Evolutionary conservation across 2,113 vertebrate species (phyloP).

Genomic region (Hippocampus barbouri): DNA sequence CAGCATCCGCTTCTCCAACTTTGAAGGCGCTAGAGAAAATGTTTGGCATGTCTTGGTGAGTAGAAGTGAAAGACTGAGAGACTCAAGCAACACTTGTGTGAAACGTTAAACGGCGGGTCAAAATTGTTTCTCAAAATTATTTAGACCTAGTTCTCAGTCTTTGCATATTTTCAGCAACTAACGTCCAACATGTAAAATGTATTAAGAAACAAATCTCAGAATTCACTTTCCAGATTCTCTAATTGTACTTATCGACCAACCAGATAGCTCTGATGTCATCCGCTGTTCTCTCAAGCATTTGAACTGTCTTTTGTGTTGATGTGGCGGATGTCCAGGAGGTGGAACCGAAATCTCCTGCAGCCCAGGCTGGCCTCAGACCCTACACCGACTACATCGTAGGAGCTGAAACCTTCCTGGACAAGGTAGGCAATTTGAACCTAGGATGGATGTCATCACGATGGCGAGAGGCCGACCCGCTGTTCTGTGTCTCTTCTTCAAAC

Average conservation of each 20-base stretch:
- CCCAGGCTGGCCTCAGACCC: slow-evolving; percentile 85
- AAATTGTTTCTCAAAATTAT: too few relatives aligned
- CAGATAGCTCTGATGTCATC: too few relatives aligned
- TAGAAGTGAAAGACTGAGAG: slow-evolving; percentile 4
- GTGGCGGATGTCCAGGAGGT: slow-evolving; percentile 81
- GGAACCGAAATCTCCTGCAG: slow-evolving; percentile 90
- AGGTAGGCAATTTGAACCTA: slow-evolving; percentile 58
- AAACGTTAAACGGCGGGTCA: too few relatives aligned
- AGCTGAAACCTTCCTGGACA: slow-evolving; percentile 87
- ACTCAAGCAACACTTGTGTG: too few relatives aligned
- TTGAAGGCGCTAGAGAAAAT: slow-evolving; percentile 92
- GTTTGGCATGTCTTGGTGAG: slow-evolving; percentile 97
- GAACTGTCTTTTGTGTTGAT: not conserved
- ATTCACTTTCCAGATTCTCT: too few relatives aligned
- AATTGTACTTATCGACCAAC: too few relatives aligned
- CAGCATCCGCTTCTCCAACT: slow-evolving; percentile 97
- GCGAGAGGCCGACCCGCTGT: not conserved
- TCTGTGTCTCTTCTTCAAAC: slow-evolving; percentile 24
- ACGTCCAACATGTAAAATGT: too few relatives aligned
- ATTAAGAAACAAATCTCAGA: too few relatives aligned
- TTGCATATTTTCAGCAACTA: too few relatives aligned
- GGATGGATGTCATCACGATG: not conserved
- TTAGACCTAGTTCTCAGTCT: too few relatives aligned
- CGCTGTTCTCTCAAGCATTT: not conserved
- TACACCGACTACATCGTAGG: slow-evolving; percentile 94